These are phyloP conservation scores for Lutraria lutraria DNA, from an alignment of 2,888 invertebrate species.

Conservation along the genomic window DNA sequence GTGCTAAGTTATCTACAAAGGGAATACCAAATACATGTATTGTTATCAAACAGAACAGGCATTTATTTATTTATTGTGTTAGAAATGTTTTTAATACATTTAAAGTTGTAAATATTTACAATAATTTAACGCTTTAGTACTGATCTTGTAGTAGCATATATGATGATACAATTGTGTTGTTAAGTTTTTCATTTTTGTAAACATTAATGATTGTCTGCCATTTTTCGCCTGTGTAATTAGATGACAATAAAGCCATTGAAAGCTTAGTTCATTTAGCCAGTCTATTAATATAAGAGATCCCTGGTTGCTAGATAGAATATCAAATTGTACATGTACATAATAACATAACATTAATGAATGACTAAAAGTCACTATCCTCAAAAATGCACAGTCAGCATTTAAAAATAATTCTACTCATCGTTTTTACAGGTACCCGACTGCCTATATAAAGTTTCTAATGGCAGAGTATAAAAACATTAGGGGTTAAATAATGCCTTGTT, in stretches of 20 bases:
- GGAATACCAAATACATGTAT: slow-evolving; percentile 1
- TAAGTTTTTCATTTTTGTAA: background rate
- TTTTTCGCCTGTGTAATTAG: background rate
- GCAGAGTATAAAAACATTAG: too few species aligned
- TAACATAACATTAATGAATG: too few species aligned
- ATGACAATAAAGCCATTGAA: background rate
- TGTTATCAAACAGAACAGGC: background rate
- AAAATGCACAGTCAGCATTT: too few species aligned
- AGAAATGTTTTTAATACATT: background rate
- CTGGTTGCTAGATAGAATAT: too few species aligned
- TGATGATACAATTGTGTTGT: background rate
- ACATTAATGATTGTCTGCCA: background rate
- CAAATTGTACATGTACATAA: too few species aligned
- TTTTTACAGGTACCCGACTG: too few species aligned
- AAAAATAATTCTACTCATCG: too few species aligned
- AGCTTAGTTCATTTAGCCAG: background rate
- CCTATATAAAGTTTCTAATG: too few species aligned
- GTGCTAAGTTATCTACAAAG: background rate
- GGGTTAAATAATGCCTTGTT: too few species aligned
- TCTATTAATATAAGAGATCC: background rate
- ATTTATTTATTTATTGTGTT: slow-evolving; percentile 1
- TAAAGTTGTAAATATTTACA: background rate
- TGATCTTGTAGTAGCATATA: background rate
- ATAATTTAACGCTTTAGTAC: background rate
- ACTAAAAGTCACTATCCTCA: too few species aligned